Percentiles rank a stretch among this genome's conserved stretches.
Evolutionary conservation across 2,888 invertebrate species (phyloP).

Genomic region (Mythimna pallens): DNA sequence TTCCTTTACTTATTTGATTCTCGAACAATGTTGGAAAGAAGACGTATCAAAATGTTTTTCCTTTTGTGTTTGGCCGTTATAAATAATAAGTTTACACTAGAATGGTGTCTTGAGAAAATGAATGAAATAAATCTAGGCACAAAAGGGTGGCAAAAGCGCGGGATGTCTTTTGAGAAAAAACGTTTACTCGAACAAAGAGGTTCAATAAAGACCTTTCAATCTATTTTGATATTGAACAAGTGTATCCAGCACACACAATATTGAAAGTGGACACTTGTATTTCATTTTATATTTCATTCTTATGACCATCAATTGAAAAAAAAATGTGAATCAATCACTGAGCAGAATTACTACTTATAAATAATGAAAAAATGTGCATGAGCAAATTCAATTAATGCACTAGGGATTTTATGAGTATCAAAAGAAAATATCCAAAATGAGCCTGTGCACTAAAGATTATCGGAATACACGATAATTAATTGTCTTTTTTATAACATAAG

Average conservation of each 20-base stretch:
- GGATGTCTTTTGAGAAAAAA: slow-evolving; percentile 12
- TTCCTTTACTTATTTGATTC: slow-evolving; percentile 39
- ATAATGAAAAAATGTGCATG: too few relatives aligned
- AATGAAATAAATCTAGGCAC: slow-evolving; percentile 27
- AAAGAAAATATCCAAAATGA: too few relatives aligned
- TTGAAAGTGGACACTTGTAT: background rate
- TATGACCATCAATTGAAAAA: background rate
- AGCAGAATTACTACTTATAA: too few relatives aligned
- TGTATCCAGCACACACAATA: background rate
- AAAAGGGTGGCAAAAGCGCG: slow-evolving; percentile 8
- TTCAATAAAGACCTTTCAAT: background rate
- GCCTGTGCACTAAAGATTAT: too few relatives aligned
- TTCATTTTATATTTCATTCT: background rate
- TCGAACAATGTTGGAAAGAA: slow-evolving; percentile 13
- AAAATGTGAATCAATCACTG: background rate
- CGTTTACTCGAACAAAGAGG: background rate
- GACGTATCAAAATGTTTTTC: slow-evolving; percentile 17
- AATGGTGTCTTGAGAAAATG: slow-evolving; percentile 30
- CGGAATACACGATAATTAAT: too few relatives aligned
- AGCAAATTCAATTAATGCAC: too few relatives aligned
- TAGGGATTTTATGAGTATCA: too few relatives aligned
- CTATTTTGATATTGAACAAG: background rate
- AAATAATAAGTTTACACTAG: slow-evolving; percentile 53
- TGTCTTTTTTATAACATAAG: too few relatives aligned
- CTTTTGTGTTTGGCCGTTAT: slow-evolving; percentile 41